Evolutionary conservation across 2,888 invertebrate genomes (phyloP).

Genomic region (Mythimna pallens): DNA sequence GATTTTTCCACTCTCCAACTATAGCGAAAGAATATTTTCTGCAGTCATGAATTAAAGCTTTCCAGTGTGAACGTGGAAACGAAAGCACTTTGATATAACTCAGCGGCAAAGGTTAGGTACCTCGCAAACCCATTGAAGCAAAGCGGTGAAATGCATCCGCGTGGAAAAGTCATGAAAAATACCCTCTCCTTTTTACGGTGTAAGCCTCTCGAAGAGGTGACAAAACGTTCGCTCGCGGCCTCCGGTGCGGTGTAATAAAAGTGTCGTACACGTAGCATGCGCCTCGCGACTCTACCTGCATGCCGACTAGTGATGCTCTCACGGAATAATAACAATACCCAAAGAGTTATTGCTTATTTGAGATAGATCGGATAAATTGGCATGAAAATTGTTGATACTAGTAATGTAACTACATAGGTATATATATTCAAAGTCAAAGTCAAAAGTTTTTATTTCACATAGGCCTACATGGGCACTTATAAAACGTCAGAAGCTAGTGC

Average conservation of each 20-base stretch:
- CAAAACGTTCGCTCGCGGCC: slow-evolving; percentile 77
- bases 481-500: too few relatives aligned
- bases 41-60: slow-evolving; percentile 67
- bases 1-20: slow-evolving; percentile 68
- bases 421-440: too few relatives aligned
- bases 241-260: slow-evolving; percentile 75
- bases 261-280: slow-evolving; percentile 72
- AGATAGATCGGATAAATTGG: background rate
- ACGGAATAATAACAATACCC: slow-evolving; percentile 43
- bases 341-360: slow-evolving; percentile 19
- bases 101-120: slow-evolving; percentile 77
- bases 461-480: too few relatives aligned
- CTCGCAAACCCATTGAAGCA: slow-evolving; percentile 78
- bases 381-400: background rate
- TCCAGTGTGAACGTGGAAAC: slow-evolving; percentile 67
- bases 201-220: slow-evolving; percentile 82
- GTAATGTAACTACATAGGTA: background rate
- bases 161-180: slow-evolving; percentile 84
- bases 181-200: slow-evolving; percentile 77
- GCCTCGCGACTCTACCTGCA: slow-evolving; percentile 55
- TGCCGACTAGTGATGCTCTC: slow-evolving; percentile 52
- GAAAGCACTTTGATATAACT: slow-evolving; percentile 78
- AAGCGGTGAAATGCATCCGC: slow-evolving; percentile 81
- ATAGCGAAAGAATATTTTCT: slow-evolving; percentile 66
- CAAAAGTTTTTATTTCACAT: too few relatives aligned